phyloP scores from a whole-genome alignment of 2,888 invertebrate species.

The Arctia plantaginis region DNA sequence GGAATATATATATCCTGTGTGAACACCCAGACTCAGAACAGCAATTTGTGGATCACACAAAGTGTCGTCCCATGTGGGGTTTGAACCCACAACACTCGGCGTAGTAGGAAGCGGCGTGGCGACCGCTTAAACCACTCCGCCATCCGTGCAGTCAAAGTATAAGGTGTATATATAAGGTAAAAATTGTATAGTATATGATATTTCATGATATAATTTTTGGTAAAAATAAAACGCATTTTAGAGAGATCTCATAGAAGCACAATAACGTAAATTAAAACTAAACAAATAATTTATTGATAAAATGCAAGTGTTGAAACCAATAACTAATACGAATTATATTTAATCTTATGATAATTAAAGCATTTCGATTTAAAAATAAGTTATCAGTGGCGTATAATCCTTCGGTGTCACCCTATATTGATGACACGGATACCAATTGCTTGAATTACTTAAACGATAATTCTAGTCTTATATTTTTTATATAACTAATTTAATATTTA shows the following conservation, averaged over 20 bases:
- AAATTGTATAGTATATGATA: too few relatives aligned
- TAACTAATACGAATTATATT: neutral
- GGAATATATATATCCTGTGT: too few relatives aligned
- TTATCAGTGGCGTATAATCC: neutral
- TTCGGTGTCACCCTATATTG: neutral
- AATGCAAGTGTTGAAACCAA: neutral
- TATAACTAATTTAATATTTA: too few relatives aligned
- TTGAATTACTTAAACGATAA: neutral
- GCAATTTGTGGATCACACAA: too few relatives aligned
- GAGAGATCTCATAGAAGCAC: neutral
- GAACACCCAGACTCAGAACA: too few relatives aligned
- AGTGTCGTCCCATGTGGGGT: too few relatives aligned
- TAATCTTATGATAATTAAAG: slow-evolving; percentile 2
- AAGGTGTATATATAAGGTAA: too few relatives aligned
- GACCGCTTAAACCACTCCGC: too few relatives aligned
- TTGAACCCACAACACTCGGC: too few relatives aligned
- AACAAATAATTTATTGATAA: neutral
- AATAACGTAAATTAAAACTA: neutral
- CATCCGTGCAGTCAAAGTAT: too few relatives aligned
- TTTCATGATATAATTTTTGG: neutral
- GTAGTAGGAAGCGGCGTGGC: too few relatives aligned
- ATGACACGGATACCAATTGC: neutral
- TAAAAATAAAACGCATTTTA: neutral
- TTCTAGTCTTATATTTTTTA: neutral
- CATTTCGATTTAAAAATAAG: neutral